Percentiles rank a stretch among this genome's conserved stretches.
phyloP scores from a whole-genome alignment of 2,113 vertebrate species.

The Takifugu bimaculatus region DNA sequence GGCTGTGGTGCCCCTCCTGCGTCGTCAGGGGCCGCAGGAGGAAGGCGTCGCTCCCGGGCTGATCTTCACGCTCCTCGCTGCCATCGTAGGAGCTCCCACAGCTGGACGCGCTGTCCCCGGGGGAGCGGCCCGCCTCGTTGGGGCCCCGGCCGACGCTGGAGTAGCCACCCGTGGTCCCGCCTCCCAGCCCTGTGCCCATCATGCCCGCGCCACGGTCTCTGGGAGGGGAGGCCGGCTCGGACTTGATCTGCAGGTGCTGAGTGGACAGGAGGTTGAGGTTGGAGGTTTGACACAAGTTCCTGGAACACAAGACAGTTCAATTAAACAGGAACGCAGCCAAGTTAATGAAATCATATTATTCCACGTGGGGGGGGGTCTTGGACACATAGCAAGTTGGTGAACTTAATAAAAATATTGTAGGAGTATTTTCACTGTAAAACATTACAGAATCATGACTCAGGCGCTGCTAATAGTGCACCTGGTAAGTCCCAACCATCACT shows the following conservation, averaged over 20 bases:
- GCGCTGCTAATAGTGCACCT: too few species aligned
- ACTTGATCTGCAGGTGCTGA: conserved; percentile 96
- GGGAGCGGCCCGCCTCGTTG: conserved; percentile 84
- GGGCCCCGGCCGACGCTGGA: conserved; percentile 34
- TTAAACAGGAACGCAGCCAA: neutral
- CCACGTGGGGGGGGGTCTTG: too few species aligned
- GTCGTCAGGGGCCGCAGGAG: conserved; percentile 82
- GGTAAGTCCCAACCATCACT: too few species aligned
- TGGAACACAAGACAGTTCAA: conserved; percentile 73
- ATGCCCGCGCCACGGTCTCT: conserved; percentile 75
- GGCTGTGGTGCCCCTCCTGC: conserved; percentile 89
- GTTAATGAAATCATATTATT: neutral
- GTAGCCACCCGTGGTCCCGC: conserved; percentile 58
- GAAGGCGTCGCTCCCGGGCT: conserved; percentile 79
- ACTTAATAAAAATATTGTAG: too few species aligned
- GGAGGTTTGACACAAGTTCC: conserved; percentile 94
- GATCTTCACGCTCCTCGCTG: conserved; percentile 89
- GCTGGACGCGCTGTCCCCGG: conserved; percentile 94
- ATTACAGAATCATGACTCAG: too few species aligned
- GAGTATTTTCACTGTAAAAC: too few species aligned
- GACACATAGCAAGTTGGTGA: too few species aligned
- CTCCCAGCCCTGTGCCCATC: conserved; percentile 26
- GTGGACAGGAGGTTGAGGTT: conserved; percentile 89
- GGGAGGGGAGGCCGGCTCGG: conserved; percentile 96
- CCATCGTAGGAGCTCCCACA: conserved; percentile 97